A percentile compares a stretch with the other conserved stretches of the same genome.
Conservation (phyloP, 2,797 vertebrate genomes). For the Lagocephalus sceleratus region DNA sequence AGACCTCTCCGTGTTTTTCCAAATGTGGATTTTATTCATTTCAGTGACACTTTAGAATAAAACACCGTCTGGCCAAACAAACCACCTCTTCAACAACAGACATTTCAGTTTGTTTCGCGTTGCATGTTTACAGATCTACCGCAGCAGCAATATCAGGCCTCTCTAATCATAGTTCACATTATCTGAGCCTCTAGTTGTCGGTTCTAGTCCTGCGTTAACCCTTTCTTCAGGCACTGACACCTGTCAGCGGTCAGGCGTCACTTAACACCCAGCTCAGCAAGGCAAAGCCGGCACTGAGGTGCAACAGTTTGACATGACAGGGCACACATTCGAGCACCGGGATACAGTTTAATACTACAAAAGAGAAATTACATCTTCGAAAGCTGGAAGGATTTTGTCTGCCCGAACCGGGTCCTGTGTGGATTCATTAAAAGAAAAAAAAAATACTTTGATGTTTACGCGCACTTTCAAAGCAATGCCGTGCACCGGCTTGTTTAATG, state of each 20-base stretch:
- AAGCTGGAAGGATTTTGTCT: slow-evolving; percentile 6
- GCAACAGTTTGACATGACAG: slow-evolving; percentile 37
- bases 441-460: slow-evolving; percentile 21
- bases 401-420: slow-evolving; percentile 23
- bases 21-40: slow-evolving; percentile 58
- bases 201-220: slow-evolving; percentile 16
- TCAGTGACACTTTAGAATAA: slow-evolving; percentile 54
- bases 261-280: slow-evolving; percentile 29
- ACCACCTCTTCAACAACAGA: slow-evolving; percentile 35
- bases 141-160: slow-evolving; percentile 18
- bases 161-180: background rate
- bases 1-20: slow-evolving; percentile 48
- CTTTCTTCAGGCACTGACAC: slow-evolving; percentile 28
- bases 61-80: slow-evolving; percentile 40
- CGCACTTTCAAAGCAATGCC: slow-evolving; percentile 29
- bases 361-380: slow-evolving; percentile 8
- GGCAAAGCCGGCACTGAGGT: slow-evolving; percentile 29
- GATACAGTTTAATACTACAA: background rate
- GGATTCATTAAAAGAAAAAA: slow-evolving; percentile 26
- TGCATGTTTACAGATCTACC: no score
- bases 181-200: no score
- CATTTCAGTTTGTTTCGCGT: slow-evolving; percentile 14
- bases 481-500: slow-evolving; percentile 42
- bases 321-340: slow-evolving; percentile 5
- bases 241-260: slow-evolving; percentile 55